A percentile compares a stretch with the other conserved stretches of the same genome.
Evolutionary conservation across 1,140 invertebrate genomes (phyloP).

Genomic region (Druon quercuslanigerum): DNA sequence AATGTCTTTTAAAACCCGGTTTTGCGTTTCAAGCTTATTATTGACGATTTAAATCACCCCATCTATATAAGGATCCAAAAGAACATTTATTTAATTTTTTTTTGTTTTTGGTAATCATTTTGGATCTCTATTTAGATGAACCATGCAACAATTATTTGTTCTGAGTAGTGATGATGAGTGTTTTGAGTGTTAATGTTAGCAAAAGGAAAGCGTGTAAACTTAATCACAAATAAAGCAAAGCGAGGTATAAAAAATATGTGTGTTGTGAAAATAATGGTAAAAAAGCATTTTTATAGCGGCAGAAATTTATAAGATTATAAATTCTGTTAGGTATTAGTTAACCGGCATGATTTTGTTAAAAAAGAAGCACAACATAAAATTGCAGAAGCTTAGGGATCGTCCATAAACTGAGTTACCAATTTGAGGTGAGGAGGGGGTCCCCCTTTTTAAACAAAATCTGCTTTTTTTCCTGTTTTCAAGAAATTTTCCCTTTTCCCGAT

Average conservation of each 20-base stretch:
- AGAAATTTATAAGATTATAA: background rate
- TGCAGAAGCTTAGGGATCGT: background rate
- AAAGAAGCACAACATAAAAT: background rate
- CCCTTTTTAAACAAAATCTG: too few species aligned
- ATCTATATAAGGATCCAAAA: conserved; percentile 2
- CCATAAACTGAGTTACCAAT: too few species aligned
- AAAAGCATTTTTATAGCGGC: background rate
- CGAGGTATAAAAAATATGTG: background rate
- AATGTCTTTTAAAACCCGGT: background rate
- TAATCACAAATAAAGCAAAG: conserved; percentile 9
- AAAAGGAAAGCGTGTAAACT: background rate
- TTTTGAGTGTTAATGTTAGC: background rate
- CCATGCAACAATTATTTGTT: conserved; percentile 7
- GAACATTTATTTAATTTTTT: background rate
- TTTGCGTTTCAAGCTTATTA: background rate
- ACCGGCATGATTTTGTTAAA: background rate
- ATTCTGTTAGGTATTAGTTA: background rate
- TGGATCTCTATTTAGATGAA: background rate
- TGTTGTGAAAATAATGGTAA: background rate
- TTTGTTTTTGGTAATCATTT: background rate
- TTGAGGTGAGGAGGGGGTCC: too few species aligned
- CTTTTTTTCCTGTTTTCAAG: too few species aligned
- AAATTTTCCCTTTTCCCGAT: too few species aligned
- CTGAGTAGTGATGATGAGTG: background rate
- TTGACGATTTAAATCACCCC: background rate